Base-by-base conservation (phyloP, 2,888 invertebrate species). In the Drosophila flavopinicola region DNA sequence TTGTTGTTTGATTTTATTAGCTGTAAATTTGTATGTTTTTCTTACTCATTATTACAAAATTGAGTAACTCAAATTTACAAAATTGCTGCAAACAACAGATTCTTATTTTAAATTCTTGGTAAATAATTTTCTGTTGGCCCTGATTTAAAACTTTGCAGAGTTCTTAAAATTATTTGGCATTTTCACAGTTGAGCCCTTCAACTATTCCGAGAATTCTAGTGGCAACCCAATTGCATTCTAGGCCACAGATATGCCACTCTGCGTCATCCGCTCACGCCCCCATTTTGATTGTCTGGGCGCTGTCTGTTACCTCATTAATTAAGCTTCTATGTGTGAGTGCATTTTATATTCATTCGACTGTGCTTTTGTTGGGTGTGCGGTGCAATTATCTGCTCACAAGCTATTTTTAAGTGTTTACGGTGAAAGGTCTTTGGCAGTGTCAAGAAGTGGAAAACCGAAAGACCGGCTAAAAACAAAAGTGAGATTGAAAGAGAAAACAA, bases 281-380 rank as follows among this genome's bases (percentile, higher is more conserved):
- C 45, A 53, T 59, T 65, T 53, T 17, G 25, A 11, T 38, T 25
- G 70, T 64, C 66, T 74, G 66, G 49, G 27, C 51, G 54, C 78
- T 76, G 74, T 75, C 77, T 67, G 59, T 72, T 74, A 66, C 64
- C 70, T 70, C 77, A 70, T 76, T 76, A 76, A 65, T 76, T 65
- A 68, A 66, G 29, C 44, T 5, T 41, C 10, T 13, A 17, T 33
- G 27, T 37, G 32, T 33, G 11, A 29, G 35, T 39, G 13, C 30
- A 15, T 32, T 44, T 11, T 13, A 30, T 13, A 57, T 61, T 45
- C 35, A 45, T 4, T 15, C n/a, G n/a, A 33, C 29, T 25, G 44
- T 37, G 38, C 33, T 48, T 71, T 63, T 53, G 65, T 52, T 63
- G 45, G 52, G n/a, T n/a, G n/a, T n/a, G n/a, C n/a, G 41, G 15